Base-by-base conservation (phyloP, 2,113 vertebrate species). In the Leptobrachium leishanense region DNA sequence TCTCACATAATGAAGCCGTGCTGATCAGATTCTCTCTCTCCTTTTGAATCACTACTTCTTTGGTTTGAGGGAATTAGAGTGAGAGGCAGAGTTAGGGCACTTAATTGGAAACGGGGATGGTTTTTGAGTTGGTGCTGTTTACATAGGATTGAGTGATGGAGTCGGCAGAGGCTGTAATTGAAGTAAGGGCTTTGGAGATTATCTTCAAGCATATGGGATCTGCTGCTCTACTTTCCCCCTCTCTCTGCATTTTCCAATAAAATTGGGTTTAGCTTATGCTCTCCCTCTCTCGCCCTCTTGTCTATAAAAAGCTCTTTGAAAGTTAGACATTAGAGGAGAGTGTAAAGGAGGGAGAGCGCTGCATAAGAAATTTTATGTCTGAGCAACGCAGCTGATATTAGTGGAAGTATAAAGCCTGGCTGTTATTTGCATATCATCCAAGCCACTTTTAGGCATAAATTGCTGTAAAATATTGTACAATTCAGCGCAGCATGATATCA, bases 81-180 rank as follows among this genome's bases (percentile, higher is more conserved):
- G 83, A 88, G 84, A 83, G 86, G 92, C 84, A 85, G 87, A 69
- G 86, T 88, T 92, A 92, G 92, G 86, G 89, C 88, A 86, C 88
- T 91, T 94, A 94, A 94, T 94, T 94, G 91, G 91, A 94, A 93
- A 92, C 84, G 6, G 66, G 87, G 89, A 80, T 88, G 86, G 83
- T 85, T 91, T 93, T 92, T 92, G 89, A 93, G 88, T 85, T 85
- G 75, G 82, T 85, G 83, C 87, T 94, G 92, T 94, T 94, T 93
- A 92, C 91, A 88, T 85, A 94, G 92, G 89, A 88, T 85, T 74
- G 84, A 85, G 80, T 15, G 83, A 50, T 6, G 85, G 86, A 88
- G 80, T 89, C 88, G 82, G 41, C 86, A 89, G 88, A 91, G 87
- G 88, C 89, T 88, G 89, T 93, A 90, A 94, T 92, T 93, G 92